These are phyloP conservation scores for Nipponacmea schrenckii DNA, from an alignment of 2,888 invertebrate species.

Conservation along the genomic window DNA sequence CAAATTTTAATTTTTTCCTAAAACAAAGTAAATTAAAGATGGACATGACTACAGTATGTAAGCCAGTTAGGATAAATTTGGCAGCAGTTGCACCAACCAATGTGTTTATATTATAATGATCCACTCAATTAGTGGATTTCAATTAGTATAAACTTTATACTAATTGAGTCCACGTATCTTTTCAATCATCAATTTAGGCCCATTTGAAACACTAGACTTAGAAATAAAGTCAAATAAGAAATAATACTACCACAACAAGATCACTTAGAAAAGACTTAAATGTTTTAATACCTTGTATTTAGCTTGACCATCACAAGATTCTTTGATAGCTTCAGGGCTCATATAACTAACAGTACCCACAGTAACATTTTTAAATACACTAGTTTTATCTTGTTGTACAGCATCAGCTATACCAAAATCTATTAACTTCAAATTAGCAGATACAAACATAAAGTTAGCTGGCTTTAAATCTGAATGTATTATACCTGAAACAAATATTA, in stretches of 20 bases:
- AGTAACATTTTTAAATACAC: constrained; percentile 80
- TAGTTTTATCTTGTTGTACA: constrained; percentile 87
- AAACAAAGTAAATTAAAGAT: no score
- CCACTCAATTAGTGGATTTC: no score
- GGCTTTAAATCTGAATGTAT: constrained; percentile 98
- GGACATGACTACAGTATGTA: no score
- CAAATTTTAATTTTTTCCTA: no score
- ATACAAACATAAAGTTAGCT: constrained; percentile 91
- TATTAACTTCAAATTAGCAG: constrained; percentile 88
- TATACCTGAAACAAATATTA: constrained; percentile 75
- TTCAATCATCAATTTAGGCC: no score
- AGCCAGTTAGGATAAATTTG: no score
- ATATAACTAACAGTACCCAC: constrained; percentile 93
- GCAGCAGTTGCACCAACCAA: no score
- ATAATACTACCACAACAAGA: background rate
- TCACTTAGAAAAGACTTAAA: no score
- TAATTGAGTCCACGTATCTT: no score
- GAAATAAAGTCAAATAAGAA: background rate
- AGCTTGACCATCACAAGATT: constrained; percentile 40
- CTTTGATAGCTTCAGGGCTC: constrained; percentile 82
- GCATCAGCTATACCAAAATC: constrained; percentile 95
- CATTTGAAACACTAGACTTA: background rate
- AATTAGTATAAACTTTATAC: no score
- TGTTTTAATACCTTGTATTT: constrained; percentile 6
- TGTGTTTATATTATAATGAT: no score